Percentiles rank a stretch among this genome's conserved stretches.
phyloP scores from a whole-genome alignment of 2,797 vertebrate genomes.

The Chaunax sp. region DNA sequence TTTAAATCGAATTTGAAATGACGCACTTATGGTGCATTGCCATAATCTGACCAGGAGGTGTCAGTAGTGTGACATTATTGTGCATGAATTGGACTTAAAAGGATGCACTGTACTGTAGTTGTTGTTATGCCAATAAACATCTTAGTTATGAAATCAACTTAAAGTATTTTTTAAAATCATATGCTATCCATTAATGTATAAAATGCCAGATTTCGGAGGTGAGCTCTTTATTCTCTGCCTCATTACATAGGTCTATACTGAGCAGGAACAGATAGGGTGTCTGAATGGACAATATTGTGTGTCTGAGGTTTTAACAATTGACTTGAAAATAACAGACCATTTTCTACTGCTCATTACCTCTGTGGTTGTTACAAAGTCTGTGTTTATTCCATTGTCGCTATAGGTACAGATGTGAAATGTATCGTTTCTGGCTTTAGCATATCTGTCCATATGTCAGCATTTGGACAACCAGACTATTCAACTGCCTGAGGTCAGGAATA shows the following conservation, averaged over 20 bases:
- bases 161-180: not conserved
- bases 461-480: not conserved
- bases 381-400: not conserved
- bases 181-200: too few relatives aligned
- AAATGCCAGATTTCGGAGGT: not conserved
- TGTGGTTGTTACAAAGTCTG: not conserved
- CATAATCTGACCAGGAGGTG: slow-evolving; percentile 40
- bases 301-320: not conserved
- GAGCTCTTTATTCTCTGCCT: not conserved
- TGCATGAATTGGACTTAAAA: not conserved
- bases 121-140: not conserved
- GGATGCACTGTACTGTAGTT: fast-evolving
- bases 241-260: not conserved
- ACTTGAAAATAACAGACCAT: too few relatives aligned
- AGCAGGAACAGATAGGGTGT: not conserved
- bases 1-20: not conserved
- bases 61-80: not conserved
- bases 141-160: not conserved
- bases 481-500: slow-evolving; percentile 14
- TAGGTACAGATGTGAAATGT: not conserved
- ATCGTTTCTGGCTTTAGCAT: not conserved
- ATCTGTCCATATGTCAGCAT: too few relatives aligned
- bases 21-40: not conserved
- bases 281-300: not conserved
- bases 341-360: not conserved